Conservation (phyloP, 2,888 invertebrate genomes). For the Philereme transversata region DNA sequence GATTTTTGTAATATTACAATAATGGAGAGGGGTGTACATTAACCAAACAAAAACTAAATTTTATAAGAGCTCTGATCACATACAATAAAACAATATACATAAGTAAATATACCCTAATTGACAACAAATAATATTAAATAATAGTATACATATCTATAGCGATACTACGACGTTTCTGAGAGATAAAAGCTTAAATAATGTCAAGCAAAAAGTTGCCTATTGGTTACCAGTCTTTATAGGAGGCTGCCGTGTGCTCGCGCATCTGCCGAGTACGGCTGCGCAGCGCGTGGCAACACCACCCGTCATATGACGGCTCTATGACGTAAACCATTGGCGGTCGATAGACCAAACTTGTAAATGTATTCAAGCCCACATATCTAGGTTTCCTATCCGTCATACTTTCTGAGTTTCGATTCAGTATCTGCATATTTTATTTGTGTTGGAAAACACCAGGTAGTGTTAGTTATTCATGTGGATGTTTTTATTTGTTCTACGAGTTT, state of each 20-base stretch:
- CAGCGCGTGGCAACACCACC: slow-evolving; percentile 52
- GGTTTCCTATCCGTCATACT: slow-evolving; percentile 17
- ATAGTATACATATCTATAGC: too few species aligned
- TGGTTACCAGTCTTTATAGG: slow-evolving; percentile 14
- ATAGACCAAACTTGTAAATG: slow-evolving; percentile 35
- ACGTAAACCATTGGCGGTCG: slow-evolving; percentile 44
- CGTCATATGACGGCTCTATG: slow-evolving; percentile 38
- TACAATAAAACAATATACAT: too few species aligned
- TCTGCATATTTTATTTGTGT: slow-evolving; percentile 34
- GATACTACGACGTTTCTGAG: too few species aligned
- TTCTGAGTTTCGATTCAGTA: slow-evolving; percentile 18
- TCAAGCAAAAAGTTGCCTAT: not conserved
- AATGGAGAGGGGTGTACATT: too few species aligned
- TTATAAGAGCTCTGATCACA: too few species aligned
- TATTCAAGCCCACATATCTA: slow-evolving; percentile 31
- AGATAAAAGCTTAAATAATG: too few species aligned
- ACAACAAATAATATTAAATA: too few species aligned
- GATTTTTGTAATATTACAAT: too few species aligned
- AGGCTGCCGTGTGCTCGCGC: slow-evolving; percentile 59
- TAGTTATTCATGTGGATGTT: slow-evolving; percentile 3
- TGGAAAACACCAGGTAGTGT: slow-evolving; percentile 4
- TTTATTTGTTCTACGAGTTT: slow-evolving; percentile 6
- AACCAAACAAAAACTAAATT: too few species aligned
- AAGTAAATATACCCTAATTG: too few species aligned
- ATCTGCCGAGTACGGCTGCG: slow-evolving; percentile 61